Evolutionary conservation across 2,888 invertebrate species (phyloP).

Genomic region (Eupithecia dodoneata): DNA sequence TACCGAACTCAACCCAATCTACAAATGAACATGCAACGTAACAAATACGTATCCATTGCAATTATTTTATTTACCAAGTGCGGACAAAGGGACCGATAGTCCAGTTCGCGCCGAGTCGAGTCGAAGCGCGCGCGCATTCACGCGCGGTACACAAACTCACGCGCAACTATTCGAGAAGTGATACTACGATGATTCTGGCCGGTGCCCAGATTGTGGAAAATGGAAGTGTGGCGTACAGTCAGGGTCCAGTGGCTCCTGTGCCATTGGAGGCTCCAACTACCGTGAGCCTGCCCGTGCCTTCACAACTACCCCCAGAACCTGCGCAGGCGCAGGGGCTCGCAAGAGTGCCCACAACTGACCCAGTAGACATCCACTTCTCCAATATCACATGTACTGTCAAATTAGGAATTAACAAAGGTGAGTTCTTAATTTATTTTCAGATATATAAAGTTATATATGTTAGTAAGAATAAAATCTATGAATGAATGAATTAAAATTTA

Average conservation of each 20-base stretch:
- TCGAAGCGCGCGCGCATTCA: slow-evolving; percentile 66
- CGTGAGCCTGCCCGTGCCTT: slow-evolving; percentile 33
- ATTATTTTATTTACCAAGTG: slow-evolving; percentile 57
- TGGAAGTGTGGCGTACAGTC: slow-evolving; percentile 63
- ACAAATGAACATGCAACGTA: slow-evolving; percentile 59
- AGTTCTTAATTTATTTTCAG: slow-evolving; percentile 41
- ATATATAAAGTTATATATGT: no score
- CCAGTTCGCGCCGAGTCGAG: slow-evolving; percentile 45
- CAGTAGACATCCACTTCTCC: slow-evolving; percentile 89
- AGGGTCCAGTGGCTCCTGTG: slow-evolving; percentile 8
- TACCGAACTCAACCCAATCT: slow-evolving; percentile 52
- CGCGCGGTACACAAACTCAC: slow-evolving; percentile 62
- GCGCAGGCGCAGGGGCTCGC: slow-evolving; percentile 51
- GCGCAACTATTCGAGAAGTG: slow-evolving; percentile 54
- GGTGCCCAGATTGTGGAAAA: slow-evolving; percentile 75
- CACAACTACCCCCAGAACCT: slow-evolving; percentile 34
- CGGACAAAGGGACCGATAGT: slow-evolving; percentile 63
- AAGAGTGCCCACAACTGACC: slow-evolving; percentile 68
- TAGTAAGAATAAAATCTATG: no score
- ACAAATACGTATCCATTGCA: slow-evolving; percentile 57
- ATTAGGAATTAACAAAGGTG: slow-evolving; percentile 90
- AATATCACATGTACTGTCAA: slow-evolving; percentile 89
- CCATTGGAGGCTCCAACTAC: slow-evolving; percentile 14
- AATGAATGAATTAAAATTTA: neutral
- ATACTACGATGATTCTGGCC: slow-evolving; percentile 73